phyloP scores from a whole-genome alignment of 2,888 invertebrate species.

The Diadegma fenestrale region DNA sequence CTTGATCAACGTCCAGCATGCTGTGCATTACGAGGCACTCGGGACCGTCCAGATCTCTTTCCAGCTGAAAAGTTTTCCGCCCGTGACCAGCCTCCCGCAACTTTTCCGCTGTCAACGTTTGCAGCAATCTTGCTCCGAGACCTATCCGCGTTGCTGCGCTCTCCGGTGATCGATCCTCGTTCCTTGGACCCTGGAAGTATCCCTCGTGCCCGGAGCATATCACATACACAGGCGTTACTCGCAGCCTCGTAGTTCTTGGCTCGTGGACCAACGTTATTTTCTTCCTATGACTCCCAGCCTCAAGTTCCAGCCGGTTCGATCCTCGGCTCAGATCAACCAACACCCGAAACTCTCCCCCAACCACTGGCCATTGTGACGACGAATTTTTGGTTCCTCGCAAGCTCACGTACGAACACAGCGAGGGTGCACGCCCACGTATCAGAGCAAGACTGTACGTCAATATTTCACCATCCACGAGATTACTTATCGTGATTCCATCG shows the following conservation, averaged over 20 bases:
- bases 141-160: constrained; percentile 92
- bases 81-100: constrained; percentile 91
- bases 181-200: constrained; percentile 88
- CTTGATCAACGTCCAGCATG: constrained; percentile 89
- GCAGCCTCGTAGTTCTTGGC: constrained; percentile 87
- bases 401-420: constrained; percentile 82
- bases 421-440: constrained; percentile 87
- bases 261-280: constrained; percentile 87
- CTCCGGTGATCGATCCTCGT: constrained; percentile 88
- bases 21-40: constrained; percentile 92
- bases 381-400: constrained; percentile 83
- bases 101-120: constrained; percentile 95
- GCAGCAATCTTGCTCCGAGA: constrained; percentile 92
- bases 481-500: constrained; percentile 85
- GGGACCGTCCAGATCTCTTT: constrained; percentile 87
- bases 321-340: constrained; percentile 88
- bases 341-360: constrained; percentile 90
- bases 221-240: constrained; percentile 93
- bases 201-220: constrained; percentile 93
- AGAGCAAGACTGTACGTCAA: constrained; percentile 88
- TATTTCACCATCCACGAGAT: constrained; percentile 88
- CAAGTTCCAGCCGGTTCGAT: constrained; percentile 88
- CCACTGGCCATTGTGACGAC: constrained; percentile 87
- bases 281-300: constrained; percentile 86
- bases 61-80: constrained; percentile 93